Percentiles rank a stretch among this genome's conserved stretches.
phyloP scores from a whole-genome alignment of 2,888 invertebrate genomes.

The Auanema freiburgensis region DNA sequence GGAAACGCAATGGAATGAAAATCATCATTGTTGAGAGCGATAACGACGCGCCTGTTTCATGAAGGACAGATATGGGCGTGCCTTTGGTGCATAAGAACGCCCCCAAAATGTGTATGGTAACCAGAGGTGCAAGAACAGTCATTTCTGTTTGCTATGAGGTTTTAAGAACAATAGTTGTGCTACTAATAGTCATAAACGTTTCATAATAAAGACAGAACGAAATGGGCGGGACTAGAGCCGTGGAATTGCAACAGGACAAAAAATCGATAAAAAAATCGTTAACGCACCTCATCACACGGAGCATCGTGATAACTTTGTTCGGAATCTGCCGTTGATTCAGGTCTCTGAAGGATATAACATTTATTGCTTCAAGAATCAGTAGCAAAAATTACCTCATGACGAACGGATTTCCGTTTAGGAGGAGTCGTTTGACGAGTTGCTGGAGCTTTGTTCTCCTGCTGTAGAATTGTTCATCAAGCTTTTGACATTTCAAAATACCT shows the following conservation, averaged over 20 bases:
- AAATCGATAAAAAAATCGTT: not conserved
- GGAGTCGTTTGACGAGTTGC: slow-evolving; percentile 8
- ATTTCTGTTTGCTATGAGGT: no score
- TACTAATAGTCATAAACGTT: slow-evolving; percentile 7
- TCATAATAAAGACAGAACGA: slow-evolving; percentile 13
- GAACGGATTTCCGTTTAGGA: slow-evolving; percentile 10
- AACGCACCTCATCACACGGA: slow-evolving; percentile 1
- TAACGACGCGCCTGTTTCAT: no score
- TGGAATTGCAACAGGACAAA: not conserved
- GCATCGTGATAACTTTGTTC: slow-evolving; percentile 3
- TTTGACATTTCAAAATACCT: not conserved
- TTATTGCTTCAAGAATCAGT: not conserved
- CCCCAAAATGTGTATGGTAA: no score
- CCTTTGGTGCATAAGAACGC: no score
- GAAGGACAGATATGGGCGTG: no score
- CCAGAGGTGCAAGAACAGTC: no score
- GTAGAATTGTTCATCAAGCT: no score
- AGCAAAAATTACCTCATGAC: slow-evolving; percentile 10
- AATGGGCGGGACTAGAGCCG: not conserved
- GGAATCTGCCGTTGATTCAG: not conserved
- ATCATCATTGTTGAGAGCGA: no score
- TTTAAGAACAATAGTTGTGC: no score
- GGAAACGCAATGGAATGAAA: no score
- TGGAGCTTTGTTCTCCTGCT: no score
- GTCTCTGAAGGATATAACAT: not conserved